phyloP scores from a whole-genome alignment of 2,888 invertebrate species.

The Clunio marinus region DNA sequence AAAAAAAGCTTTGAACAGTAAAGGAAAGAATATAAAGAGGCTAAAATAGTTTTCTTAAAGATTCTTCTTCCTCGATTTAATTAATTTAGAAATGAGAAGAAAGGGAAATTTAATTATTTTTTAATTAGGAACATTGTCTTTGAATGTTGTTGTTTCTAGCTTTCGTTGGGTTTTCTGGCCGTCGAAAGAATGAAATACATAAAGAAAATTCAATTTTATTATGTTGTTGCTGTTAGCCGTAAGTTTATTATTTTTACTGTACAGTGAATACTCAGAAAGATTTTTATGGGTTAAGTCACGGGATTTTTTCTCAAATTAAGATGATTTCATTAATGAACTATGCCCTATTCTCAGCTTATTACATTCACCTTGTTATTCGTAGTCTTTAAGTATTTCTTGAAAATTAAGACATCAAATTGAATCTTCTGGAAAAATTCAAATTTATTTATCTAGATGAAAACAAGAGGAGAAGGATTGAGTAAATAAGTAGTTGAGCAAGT shows the following conservation, averaged over 20 bases:
- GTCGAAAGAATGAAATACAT: background rate
- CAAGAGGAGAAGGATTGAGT: background rate
- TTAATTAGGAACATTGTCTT: conserved; percentile 13
- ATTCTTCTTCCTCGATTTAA: background rate
- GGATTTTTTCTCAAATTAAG: no score
- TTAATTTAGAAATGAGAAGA: background rate
- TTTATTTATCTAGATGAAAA: conserved; percentile 25
- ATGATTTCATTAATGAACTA: background rate
- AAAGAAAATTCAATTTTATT: background rate
- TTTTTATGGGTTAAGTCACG: background rate
- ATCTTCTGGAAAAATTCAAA: conserved; percentile 9
- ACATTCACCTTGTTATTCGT: no score
- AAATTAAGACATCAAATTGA: conserved; percentile 29
- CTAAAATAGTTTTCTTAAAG: no score
- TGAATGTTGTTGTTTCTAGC: background rate
- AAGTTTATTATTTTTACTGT: background rate
- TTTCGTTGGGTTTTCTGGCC: background rate
- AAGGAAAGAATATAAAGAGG: no score
- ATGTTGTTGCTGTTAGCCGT: background rate
- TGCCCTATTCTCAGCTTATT: no score
- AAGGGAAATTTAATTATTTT: conserved; percentile 12
- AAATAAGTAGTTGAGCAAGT: background rate
- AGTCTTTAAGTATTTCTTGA: no score
- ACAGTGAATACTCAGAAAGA: no score
- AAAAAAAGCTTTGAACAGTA: no score